Evolutionary conservation across 64 coral and sea anemone species (phyloP), one percentile per base, ranked within the genome.

Genomic region (Montipora foliosa): DNA sequence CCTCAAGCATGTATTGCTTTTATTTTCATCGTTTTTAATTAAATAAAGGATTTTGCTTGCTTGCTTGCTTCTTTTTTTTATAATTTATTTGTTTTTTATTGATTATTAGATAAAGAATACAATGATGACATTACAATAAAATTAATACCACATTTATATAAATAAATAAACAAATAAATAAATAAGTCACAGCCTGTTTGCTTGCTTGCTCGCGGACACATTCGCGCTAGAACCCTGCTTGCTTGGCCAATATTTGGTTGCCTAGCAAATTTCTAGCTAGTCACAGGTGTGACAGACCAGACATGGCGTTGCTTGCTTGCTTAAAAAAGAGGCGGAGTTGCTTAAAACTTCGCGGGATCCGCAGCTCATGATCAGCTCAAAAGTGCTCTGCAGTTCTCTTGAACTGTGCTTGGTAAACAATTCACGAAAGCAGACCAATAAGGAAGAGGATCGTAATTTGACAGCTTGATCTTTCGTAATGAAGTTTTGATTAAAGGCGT

Each of bases 151-250:
- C 25, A 25, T 25, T 25, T 25, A 25, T 1, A 25, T 25, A 25
- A 25, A 25, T 25, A 25, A 25, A 25, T 25, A 25, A 25, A 25
- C 25, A 25, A 25, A 25, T 25, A 25, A 25, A 25, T 25, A 25
- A 25, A 25, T 25, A 25, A 25, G 25, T 25, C 25, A 37, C 29
- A 37, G 29, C 29, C 1, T 37, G 29, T 37, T 37, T 37, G 29
- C 29, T 37, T 37, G 29, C 29, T 37, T 37, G 29, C 29, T 37
- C 46, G 64, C 64, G 15, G 51, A 5, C 15, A 71, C 16, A 70
- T 79, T 79, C 13, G 64, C 37, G 74, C 74, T 76, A 47, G 74
- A 55, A 82, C 17, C 50, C 20, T 64, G 24, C 50, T 82, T 64
- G 59, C 9, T 48, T 49, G 8, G 49, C 16, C 59, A 57, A 49